Conservation (phyloP, 2,888 invertebrate species). For the Iselma pallidipennis region DNA sequence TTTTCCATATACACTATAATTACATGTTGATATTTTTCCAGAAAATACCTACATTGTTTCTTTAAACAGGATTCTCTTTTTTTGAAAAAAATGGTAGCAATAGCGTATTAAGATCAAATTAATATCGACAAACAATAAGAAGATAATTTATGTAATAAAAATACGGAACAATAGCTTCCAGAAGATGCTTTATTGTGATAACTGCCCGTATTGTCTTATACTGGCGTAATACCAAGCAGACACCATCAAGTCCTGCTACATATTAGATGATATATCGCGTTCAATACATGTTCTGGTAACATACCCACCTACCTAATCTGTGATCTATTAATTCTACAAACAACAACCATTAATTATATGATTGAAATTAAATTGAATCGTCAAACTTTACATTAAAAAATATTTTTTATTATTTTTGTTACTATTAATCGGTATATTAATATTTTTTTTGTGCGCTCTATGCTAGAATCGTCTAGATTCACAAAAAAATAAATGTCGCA, state of each 20-base stretch:
- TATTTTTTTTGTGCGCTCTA: too few relatives aligned
- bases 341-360: neutral
- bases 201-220: neutral
- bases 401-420: too few relatives aligned
- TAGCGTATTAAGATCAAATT: neutral
- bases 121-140: neutral
- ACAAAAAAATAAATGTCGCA: too few relatives aligned
- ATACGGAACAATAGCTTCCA: neutral
- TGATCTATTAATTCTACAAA: neutral
- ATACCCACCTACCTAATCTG: neutral
- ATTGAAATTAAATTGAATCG: neutral
- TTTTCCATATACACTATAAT: neutral
- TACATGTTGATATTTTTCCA: neutral
- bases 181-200: neutral
- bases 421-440: too few relatives aligned
- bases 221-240: neutral
- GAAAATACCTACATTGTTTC: neutral
- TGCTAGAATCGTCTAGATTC: too few relatives aligned
- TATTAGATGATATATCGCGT: neutral
- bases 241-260: neutral
- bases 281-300: too few relatives aligned
- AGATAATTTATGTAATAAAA: slow-evolving; percentile 1
- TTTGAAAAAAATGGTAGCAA: neutral
- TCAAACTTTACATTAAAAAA: neutral
- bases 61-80: neutral